Percentiles rank a stretch among this genome's conserved stretches.
Conservation (phyloP, 2,797 vertebrate genomes). For the Enteromius radiatus region DNA sequence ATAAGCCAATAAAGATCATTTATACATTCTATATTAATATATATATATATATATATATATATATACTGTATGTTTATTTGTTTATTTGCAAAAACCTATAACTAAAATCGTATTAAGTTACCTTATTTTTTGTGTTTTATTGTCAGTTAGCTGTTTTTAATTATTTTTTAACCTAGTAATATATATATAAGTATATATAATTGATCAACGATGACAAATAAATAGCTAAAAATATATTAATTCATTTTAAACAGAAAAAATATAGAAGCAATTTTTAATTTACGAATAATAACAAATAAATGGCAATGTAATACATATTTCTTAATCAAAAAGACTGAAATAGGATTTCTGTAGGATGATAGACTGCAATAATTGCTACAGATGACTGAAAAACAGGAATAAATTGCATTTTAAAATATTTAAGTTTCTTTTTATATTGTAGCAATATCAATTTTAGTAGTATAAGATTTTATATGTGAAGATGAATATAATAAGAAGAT, state of each 20-base stretch:
- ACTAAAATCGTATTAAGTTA: too few relatives aligned
- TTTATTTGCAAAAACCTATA: too few relatives aligned
- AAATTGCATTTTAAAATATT: neutral
- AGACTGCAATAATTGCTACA: neutral
- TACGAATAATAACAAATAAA: neutral
- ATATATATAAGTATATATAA: neutral
- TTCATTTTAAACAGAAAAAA: neutral
- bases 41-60: too few relatives aligned
- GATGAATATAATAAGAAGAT: neutral
- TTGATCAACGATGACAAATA: neutral
- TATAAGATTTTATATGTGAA: neutral
- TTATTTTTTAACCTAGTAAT: too few relatives aligned
- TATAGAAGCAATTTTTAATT: neutral
- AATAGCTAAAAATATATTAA: too few relatives aligned
- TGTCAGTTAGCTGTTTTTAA: too few relatives aligned
- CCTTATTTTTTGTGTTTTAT: too few relatives aligned
- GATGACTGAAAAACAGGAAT: neutral
- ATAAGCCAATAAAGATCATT: neutral
- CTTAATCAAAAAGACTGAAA: neutral
- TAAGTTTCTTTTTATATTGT: neutral
- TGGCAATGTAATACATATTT: neutral
- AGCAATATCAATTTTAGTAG: neutral
- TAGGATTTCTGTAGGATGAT: neutral
- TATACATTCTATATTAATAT: neutral
- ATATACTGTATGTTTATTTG: neutral